Conservation (phyloP, 2,113 vertebrate species). For the Nibea albiflora region DNA sequence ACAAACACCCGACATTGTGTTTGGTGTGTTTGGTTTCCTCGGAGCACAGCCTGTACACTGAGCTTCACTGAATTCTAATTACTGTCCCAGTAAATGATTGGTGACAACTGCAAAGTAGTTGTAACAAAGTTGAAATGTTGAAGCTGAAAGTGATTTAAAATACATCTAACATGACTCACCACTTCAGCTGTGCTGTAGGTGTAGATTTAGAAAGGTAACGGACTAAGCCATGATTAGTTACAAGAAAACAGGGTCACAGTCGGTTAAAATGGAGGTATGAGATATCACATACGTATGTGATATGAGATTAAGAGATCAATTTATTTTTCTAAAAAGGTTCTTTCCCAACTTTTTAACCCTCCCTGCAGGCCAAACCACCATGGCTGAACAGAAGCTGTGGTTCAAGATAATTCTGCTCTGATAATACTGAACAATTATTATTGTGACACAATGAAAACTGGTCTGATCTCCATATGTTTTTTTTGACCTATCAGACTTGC, state of each 20-base stretch:
- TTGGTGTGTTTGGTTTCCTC: background rate
- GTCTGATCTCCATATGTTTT: too few species aligned
- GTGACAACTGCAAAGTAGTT: background rate
- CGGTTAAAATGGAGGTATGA: too few species aligned
- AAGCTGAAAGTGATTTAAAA: background rate
- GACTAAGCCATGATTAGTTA: background rate
- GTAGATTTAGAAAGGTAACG: background rate
- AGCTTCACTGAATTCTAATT: background rate
- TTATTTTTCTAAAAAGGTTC: too few species aligned
- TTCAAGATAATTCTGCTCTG: too few species aligned
- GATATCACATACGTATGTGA: too few species aligned
- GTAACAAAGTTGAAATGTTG: background rate
- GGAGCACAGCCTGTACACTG: background rate
- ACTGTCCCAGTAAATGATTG: background rate
- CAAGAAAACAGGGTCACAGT: background rate
- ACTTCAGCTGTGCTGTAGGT: background rate
- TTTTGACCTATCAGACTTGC: too few species aligned
- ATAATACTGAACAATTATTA: too few species aligned
- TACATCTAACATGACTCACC: background rate
- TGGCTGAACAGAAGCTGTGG: too few species aligned
- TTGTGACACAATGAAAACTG: too few species aligned
- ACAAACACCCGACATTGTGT: background rate
- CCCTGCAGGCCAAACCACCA: too few species aligned
- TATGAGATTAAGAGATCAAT: too few species aligned
- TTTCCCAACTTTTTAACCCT: too few species aligned